Percentiles rank a stretch among this genome's conserved stretches.
Evolutionary conservation across 2,888 invertebrate species (phyloP).

Genomic region (Macrophya annulata): DNA sequence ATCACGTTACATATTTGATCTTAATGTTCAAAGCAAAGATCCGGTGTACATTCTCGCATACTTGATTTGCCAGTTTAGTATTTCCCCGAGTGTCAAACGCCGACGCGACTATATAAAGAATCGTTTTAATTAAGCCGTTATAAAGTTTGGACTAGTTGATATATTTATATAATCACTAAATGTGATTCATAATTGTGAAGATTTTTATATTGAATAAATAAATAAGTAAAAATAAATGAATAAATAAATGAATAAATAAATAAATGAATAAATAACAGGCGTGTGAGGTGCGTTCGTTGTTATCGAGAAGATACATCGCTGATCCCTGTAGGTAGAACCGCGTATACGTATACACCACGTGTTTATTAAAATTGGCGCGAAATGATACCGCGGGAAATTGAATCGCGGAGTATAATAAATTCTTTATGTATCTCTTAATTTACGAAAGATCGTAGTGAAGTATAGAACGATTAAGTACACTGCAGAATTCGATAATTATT

Average conservation of each 20-base stretch:
- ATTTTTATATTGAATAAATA: neutral
- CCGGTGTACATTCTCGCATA: neutral
- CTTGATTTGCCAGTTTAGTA: constrained; percentile 9
- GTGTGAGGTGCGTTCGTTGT: neutral
- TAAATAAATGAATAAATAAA: neutral
- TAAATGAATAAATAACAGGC: neutral
- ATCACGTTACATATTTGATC: neutral
- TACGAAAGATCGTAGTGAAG: neutral
- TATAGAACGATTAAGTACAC: neutral
- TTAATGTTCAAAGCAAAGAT: neutral
- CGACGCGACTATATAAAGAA: neutral
- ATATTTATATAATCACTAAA: too few species aligned
- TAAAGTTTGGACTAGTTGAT: neutral
- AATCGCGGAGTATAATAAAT: neutral
- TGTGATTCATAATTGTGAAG: neutral
- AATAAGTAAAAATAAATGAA: neutral
- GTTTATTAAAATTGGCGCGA: constrained; percentile 19
- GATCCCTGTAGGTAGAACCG: neutral
- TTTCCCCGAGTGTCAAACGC: neutral
- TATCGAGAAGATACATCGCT: neutral
- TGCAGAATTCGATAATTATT: too few species aligned
- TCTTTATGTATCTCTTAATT: too few species aligned
- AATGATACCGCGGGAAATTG: constrained; percentile 20
- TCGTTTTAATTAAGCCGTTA: neutral
- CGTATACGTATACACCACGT: neutral